Base-by-base conservation (phyloP, 2,113 vertebrate species). In the Zosterops lateralis region DNA sequence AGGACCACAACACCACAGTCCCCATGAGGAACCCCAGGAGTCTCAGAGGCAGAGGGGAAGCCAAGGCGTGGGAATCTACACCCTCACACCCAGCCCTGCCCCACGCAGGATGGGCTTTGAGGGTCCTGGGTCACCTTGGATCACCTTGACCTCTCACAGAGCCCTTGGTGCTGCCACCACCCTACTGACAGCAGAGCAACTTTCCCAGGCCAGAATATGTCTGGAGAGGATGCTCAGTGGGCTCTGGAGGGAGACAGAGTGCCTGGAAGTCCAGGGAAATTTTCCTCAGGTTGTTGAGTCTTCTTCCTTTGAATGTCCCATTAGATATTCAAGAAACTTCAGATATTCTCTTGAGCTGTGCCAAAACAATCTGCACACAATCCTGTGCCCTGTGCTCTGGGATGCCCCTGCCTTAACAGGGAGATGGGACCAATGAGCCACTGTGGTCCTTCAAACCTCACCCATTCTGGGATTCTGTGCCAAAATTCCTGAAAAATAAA, bases 41-140 rank as follows among this genome's bases (percentile, higher is more conserved):
- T 40, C 60, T 40, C 31, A 20, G 29, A 48, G 44, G 12, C 32
- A 5, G 32, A 16, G 31, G 42, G 47, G 14, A 38, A 67, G 38
- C n/a, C 7, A 8, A 54, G 25, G 22, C 0, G 0, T 2, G 1
- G 40, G 36, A 9, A 10, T 48, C 34, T 36, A 1, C 0, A n/a
- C 5, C 26, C 38, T 21, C 40, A 10, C 1, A 1, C 2, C 36
- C 62, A 53, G 5, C 44, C 20, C 56, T 32, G 40, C 15, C 34
- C 38, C 5, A 1, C 0, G 0, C 31, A 85, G 48, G 80, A n/a
- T 1, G 12, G 65, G 1, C 0, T 36, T 10, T 7, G 20, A 1
- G 3, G 17, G 42, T n/a, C 6, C 25, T 2, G 7, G 48, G 3
- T 47, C 61, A 53, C 42, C 68, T 48, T 32, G 80, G 20, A 1